Conservation (phyloP, 2,888 invertebrate genomes). For the Neoitamus cyanurus region DNA sequence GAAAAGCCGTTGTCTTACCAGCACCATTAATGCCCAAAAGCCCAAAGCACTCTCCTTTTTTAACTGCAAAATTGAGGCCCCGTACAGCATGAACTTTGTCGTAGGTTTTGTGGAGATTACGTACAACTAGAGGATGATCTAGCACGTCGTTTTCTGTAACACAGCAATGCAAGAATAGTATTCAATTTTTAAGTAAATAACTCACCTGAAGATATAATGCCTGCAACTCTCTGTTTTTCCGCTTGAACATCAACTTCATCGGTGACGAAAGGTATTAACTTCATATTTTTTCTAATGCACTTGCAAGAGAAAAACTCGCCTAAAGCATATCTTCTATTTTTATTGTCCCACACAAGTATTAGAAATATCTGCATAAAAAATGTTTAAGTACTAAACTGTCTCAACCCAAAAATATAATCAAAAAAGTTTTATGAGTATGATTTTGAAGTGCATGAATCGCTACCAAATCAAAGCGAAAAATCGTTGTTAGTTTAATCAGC, state of each 20-base stretch:
- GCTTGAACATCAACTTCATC: slow-evolving; percentile 53
- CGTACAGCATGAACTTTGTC: slow-evolving; percentile 70
- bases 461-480: no score
- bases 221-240: slow-evolving; percentile 57
- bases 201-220: slow-evolving; percentile 56
- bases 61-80: slow-evolving; percentile 76
- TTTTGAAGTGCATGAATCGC: no score
- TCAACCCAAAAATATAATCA: no score
- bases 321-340: slow-evolving; percentile 55
- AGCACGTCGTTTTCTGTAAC: neutral
- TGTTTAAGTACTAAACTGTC: no score
- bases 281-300: slow-evolving; percentile 47
- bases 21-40: slow-evolving; percentile 89
- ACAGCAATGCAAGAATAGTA: neutral
- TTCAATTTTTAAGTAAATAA: neutral
- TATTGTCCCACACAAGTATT: slow-evolving; percentile 58
- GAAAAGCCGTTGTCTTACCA: slow-evolving; percentile 87
- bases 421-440: no score
- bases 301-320: slow-evolving; percentile 52
- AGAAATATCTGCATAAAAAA: slow-evolving; percentile 56
- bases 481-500: no score
- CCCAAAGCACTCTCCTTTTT: slow-evolving; percentile 82
- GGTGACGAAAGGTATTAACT: slow-evolving; percentile 23
- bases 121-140: slow-evolving; percentile 69
- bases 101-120: slow-evolving; percentile 73